phyloP scores from a whole-genome alignment of 2,888 invertebrate species.

The Uloborus plumipes region DNA sequence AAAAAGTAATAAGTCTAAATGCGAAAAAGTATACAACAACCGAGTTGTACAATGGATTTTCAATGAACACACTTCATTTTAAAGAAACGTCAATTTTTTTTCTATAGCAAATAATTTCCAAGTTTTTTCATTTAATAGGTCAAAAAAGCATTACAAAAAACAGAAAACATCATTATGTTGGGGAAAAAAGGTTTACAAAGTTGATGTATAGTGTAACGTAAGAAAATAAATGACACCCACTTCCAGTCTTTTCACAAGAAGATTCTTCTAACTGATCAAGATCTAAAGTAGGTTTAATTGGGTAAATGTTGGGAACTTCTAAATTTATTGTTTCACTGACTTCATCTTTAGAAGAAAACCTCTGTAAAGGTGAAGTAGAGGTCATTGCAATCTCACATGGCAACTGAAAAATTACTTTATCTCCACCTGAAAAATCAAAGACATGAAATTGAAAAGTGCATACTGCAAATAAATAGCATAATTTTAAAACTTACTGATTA shows the following conservation, averaged over 20 bases:
- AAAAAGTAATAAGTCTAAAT: too few species aligned
- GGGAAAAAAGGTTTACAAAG: neutral
- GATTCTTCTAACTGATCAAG: constrained; percentile 73
- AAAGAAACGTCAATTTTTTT: too few species aligned
- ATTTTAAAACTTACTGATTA: too few species aligned
- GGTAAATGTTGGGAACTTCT: constrained; percentile 81
- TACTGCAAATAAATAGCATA: too few species aligned
- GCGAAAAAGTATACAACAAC: too few species aligned
- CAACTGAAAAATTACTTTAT: constrained; percentile 76
- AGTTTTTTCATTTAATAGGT: too few species aligned
- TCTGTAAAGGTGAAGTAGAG: constrained; percentile 77
- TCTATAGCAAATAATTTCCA: too few species aligned
- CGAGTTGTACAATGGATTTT: too few species aligned
- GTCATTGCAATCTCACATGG: constrained; percentile 79
- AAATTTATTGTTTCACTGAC: constrained; percentile 74
- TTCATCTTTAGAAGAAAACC: constrained; percentile 72
- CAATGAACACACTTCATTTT: too few species aligned
- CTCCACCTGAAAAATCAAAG: constrained; percentile 66
- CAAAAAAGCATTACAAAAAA: too few species aligned
- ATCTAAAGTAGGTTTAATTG: constrained; percentile 81
- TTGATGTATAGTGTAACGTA: neutral
- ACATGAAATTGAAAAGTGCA: neutral
- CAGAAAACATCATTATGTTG: neutral
- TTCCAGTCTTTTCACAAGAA: neutral
- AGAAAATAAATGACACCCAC: neutral